These are phyloP conservation scores for Elephantulus edwardii DNA, from an alignment of 2,113 vertebrate genomes.

Conservation along the genomic window DNA sequence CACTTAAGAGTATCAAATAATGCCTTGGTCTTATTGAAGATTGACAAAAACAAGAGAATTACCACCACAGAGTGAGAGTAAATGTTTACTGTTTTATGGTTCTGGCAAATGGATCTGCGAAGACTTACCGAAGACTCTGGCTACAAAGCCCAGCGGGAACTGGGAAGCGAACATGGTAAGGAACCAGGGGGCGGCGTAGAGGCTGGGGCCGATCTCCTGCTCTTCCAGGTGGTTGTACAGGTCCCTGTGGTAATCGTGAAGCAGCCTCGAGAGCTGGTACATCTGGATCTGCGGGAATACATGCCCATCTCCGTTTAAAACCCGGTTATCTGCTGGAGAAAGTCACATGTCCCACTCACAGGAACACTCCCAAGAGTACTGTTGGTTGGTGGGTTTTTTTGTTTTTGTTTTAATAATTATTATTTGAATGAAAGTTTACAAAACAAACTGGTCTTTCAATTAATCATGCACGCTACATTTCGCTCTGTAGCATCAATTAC, in stretches of 20 bases:
- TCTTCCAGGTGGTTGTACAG: slow-evolving; percentile 88
- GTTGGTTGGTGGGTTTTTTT: too few relatives aligned
- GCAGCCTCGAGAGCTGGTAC: slow-evolving; percentile 90
- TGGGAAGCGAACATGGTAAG: slow-evolving; percentile 90
- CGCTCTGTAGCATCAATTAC: too few relatives aligned
- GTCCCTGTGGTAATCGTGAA: slow-evolving; percentile 89
- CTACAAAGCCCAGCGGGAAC: slow-evolving; percentile 89
- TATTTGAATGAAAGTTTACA: too few relatives aligned
- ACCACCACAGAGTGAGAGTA: rapidly evolving
- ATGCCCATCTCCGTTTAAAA: neutral
- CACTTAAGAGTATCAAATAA: too few relatives aligned
- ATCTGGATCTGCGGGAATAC: slow-evolving; percentile 86
- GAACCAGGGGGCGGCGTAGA: slow-evolving; percentile 90
- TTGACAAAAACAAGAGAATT: neutral
- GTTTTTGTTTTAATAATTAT: too few relatives aligned
- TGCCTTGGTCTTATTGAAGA: neutral
- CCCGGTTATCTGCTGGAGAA: rapidly evolving
- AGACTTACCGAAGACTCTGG: slow-evolving; percentile 88
- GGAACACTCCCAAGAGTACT: neutral
- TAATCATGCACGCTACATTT: too few relatives aligned
- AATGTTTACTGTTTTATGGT: neutral
- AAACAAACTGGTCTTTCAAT: too few relatives aligned
- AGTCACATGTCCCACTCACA: rapidly evolving
- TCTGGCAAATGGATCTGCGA: neutral
- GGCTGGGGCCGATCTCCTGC: slow-evolving; percentile 88